These are phyloP conservation scores for Hippocampus guttulatus DNA, from an alignment of 2,113 vertebrate genomes.

Conservation along the genomic window DNA sequence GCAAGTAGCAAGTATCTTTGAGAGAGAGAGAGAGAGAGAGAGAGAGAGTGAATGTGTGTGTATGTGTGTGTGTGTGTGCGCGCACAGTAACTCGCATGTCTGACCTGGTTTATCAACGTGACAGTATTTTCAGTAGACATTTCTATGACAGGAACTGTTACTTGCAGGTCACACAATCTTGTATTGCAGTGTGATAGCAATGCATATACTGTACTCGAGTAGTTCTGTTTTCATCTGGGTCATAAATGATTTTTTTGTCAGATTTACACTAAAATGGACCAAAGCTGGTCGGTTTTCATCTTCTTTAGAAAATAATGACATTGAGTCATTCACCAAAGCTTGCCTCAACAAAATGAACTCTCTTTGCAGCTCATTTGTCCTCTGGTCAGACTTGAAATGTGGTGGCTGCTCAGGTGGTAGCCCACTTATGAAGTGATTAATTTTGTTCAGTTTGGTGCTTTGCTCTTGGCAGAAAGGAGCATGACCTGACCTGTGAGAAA, in stretches of 20 bases:
- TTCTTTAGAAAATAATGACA: not conserved
- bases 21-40: not conserved
- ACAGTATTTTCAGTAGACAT: conserved; percentile 23
- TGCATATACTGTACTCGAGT: not conserved
- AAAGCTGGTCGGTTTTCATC: not conserved
- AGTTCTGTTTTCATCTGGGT: not conserved
- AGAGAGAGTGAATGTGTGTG: not conserved
- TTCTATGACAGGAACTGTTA: conserved; percentile 37
- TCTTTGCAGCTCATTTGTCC: no score
- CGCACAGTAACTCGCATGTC: not conserved
- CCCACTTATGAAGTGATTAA: no score
- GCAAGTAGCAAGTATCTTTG: conserved; percentile 13
- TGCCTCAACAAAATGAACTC: no score
- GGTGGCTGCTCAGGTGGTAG: no score
- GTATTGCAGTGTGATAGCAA: conserved; percentile 8
- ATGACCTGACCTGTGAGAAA: no score
- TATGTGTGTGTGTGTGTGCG: not conserved
- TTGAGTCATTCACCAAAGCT: not conserved
- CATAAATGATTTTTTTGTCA: not conserved
- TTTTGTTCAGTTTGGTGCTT: no score
- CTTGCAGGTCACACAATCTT: conserved; percentile 26
- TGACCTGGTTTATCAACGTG: conserved; percentile 51
- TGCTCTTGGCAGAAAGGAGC: no score
- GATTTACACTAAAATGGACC: not conserved
- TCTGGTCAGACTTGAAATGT: no score